Conservation (phyloP, 1,140 invertebrate species). For the Meloidogyne chitwoodi region DNA sequence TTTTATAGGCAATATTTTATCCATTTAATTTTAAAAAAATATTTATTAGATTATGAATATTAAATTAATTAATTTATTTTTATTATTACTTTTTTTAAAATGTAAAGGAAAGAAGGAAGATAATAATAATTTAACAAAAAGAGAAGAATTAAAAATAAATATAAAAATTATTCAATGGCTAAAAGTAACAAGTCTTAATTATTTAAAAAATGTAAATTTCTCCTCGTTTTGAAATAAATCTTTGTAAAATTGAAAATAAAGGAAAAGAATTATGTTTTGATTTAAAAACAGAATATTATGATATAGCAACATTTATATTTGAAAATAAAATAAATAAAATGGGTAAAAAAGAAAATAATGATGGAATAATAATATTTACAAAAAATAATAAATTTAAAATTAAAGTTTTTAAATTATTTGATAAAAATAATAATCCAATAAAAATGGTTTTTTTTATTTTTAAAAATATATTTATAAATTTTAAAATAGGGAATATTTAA, state of each 20-base stretch:
- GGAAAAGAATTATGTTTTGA: background rate
- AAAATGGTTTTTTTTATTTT: background rate
- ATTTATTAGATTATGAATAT: too few relatives aligned
- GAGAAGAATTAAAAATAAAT: background rate
- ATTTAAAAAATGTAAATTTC: background rate
- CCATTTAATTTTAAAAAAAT: too few relatives aligned
- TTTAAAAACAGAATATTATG: background rate
- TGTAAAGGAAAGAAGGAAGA: background rate
- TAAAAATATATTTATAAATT: background rate
- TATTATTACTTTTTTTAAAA: background rate
- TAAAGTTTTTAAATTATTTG: background rate
- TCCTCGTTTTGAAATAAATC: background rate
- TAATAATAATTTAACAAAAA: background rate
- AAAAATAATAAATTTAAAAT: background rate
- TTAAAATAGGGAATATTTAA: background rate
- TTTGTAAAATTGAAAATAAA: background rate
- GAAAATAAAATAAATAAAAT: background rate
- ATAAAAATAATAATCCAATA: background rate
- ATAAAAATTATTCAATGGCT: background rate
- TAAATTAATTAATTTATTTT: background rate
- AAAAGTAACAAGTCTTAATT: background rate
- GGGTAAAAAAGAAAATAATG: background rate
- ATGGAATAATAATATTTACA: background rate
- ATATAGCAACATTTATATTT: background rate
- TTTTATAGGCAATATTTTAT: too few relatives aligned